Conservation (phyloP, 2,888 invertebrate species). For the Brachycybe producta region DNA sequence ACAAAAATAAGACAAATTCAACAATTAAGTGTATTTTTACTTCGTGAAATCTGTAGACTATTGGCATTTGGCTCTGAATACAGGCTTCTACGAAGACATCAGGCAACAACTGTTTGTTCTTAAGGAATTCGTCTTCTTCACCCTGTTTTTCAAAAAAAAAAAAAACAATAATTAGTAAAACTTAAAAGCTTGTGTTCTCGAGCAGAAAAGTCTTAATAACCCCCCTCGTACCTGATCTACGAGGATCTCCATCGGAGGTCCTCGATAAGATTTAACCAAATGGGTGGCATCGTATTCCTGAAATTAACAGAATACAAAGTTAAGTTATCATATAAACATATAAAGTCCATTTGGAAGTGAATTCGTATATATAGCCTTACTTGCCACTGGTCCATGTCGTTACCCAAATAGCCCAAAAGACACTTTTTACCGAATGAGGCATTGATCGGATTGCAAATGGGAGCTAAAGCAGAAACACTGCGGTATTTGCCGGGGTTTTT, state of each 20-base stretch:
- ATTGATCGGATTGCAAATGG: constrained; percentile 75
- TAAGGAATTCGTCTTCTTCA: constrained; percentile 62
- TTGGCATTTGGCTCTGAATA: constrained; percentile 43
- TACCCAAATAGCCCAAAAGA: constrained; percentile 65
- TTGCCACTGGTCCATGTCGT: constrained; percentile 52
- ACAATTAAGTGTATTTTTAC: constrained; percentile 4
- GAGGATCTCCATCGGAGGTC: constrained; percentile 66
- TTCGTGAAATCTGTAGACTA: constrained; percentile 27
- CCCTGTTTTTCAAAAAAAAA: constrained; percentile 45
- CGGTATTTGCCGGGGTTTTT: constrained; percentile 64
- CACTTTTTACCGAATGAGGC: constrained; percentile 80
- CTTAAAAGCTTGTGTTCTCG: neutral
- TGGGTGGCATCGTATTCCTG: constrained; percentile 75
- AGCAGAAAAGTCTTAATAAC: neutral
- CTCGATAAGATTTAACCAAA: constrained; percentile 65
- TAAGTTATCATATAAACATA: constrained; percentile 22
- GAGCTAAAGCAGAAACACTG: constrained; percentile 82
- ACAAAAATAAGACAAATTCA: neutral
- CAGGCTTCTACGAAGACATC: constrained; percentile 66
- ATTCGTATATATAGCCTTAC: constrained; percentile 12
- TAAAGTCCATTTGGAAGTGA: neutral
- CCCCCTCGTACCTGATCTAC: constrained; percentile 65
- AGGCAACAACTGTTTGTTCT: constrained; percentile 61
- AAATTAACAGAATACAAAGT: constrained; percentile 11
- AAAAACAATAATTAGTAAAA: neutral